Evolutionary conservation across 2,113 vertebrate genomes (phyloP).

Genomic region (Bubo blakistoni): DNA sequence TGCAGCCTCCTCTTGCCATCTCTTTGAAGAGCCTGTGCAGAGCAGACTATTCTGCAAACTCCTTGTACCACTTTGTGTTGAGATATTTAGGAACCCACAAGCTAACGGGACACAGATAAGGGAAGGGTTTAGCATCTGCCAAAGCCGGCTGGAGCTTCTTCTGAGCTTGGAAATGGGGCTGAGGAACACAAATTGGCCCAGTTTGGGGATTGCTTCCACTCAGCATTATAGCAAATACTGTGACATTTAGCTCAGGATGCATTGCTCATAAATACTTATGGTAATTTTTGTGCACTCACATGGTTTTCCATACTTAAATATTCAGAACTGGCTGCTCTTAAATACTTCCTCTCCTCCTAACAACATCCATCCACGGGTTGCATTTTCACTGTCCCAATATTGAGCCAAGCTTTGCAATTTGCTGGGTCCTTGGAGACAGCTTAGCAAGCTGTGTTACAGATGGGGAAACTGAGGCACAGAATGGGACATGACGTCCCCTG

Average conservation of each 20-base stretch:
- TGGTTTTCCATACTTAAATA: not conserved
- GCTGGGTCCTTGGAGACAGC: not conserved
- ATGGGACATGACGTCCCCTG: too few species aligned
- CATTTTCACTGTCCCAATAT: not conserved
- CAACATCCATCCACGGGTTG: accelerated
- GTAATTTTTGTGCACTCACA: not conserved
- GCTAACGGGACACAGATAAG: not conserved
- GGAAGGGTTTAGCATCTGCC: not conserved
- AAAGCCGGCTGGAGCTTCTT: not conserved
- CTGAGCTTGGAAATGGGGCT: not conserved
- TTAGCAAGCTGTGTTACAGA: not conserved
- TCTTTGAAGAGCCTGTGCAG: not conserved
- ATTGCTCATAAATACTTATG: not conserved
- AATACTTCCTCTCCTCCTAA: not conserved
- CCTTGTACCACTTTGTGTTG: accelerated
- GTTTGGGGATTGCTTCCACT: not conserved
- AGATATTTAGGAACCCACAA: not conserved
- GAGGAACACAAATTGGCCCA: not conserved
- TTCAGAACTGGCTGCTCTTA: not conserved
- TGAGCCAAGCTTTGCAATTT: not conserved
- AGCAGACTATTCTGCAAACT: not conserved
- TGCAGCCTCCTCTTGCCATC: not conserved
- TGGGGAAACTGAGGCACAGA: not conserved
- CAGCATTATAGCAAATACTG: accelerated
- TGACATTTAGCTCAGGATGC: not conserved